Conservation (phyloP, 23 tunicate genomes). For the Styela plicata region DNA sequence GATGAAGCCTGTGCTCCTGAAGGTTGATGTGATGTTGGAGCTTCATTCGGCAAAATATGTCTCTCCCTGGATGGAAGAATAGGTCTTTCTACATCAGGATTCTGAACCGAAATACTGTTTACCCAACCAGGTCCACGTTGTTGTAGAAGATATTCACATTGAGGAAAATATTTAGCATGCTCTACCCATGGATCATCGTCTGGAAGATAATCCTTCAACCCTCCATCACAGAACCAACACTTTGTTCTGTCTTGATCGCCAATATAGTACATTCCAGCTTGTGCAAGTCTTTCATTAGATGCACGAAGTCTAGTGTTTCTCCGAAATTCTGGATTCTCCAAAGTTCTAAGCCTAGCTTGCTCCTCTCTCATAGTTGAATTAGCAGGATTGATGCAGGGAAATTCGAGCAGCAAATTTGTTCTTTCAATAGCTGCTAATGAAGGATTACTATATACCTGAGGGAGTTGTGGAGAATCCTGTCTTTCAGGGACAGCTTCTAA, state of each 20-base stretch:
- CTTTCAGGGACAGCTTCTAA: neutral
- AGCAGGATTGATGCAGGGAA: neutral
- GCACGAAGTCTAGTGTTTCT: constrained; percentile 14
- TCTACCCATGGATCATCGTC: constrained; percentile 9
- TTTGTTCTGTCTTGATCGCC: neutral
- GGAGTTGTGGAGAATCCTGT: neutral
- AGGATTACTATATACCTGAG: neutral
- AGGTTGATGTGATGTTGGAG: neutral
- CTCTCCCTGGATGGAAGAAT: neutral
- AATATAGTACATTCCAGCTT: constrained; percentile 3
- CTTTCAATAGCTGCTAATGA: neutral
- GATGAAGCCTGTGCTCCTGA: neutral
- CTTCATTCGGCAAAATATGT: neutral
- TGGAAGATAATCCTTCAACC: neutral
- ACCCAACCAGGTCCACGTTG: constrained; percentile 5
- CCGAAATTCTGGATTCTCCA: neutral
- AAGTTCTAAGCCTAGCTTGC: neutral
- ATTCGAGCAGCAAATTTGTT: neutral
- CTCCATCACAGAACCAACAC: constrained; percentile 10
- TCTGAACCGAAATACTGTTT: neutral
- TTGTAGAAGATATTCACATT: constrained; percentile 12
- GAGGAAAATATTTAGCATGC: constrained; percentile 1
- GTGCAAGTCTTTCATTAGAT: constrained; percentile 5
- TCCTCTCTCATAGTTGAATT: constrained; percentile 12
- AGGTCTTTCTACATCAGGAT: neutral